These are phyloP conservation scores for Octodon degus DNA, from an alignment of 2,113 vertebrate genomes.

Conservation along the genomic window DNA sequence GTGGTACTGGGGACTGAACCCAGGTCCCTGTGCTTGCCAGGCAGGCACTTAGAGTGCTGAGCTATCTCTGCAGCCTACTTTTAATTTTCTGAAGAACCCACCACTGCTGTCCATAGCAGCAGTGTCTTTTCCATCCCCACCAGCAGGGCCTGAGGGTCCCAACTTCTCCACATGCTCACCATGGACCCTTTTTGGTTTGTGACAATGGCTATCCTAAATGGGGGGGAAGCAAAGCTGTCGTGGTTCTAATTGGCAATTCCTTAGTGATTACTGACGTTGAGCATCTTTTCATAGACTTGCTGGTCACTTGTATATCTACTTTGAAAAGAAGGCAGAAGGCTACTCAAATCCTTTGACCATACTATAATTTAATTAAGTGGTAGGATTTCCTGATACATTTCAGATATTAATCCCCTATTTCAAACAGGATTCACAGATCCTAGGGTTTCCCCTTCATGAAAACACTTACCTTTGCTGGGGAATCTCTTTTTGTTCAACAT, in stretches of 20 bases:
- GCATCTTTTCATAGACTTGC: not conserved
- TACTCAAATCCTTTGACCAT: not conserved
- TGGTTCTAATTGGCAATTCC: not conserved
- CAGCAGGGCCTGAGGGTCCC: not conserved
- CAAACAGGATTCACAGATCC: not conserved
- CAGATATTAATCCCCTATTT: not conserved
- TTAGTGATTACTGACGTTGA: not conserved
- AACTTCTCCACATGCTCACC: not conserved
- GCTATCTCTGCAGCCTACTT: not conserved
- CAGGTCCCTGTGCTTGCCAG: too few relatives aligned
- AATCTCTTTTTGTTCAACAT: not conserved
- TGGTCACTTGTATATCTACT: not conserved
- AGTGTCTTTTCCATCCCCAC: not conserved
- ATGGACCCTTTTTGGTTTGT: not conserved
- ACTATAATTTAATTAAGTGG: not conserved
- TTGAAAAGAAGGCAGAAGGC: not conserved
- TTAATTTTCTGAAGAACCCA: not conserved
- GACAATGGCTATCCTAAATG: not conserved
- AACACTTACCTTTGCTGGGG: not conserved
- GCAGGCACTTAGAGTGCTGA: too few relatives aligned
- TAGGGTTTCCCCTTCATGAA: not conserved
- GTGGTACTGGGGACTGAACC: too few relatives aligned
- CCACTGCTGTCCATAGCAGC: not conserved
- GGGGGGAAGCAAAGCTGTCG: not conserved
- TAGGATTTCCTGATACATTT: not conserved